Evolutionary conservation across 2,888 invertebrate species (phyloP).

Genomic region (Chironomus tentans): DNA sequence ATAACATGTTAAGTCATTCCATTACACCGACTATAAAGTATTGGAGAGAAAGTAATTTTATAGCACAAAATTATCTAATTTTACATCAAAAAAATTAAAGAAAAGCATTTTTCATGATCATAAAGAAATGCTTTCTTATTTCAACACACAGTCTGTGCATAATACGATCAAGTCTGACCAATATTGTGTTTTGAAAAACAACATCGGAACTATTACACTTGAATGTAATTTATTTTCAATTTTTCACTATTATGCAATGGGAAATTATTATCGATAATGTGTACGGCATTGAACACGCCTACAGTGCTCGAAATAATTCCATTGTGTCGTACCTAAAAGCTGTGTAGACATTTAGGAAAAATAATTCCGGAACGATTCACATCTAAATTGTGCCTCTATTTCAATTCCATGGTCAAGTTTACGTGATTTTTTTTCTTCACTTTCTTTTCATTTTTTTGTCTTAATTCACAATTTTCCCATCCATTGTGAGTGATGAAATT

Average conservation of each 20-base stretch:
- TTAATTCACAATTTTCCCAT: background rate
- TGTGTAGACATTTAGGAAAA: background rate
- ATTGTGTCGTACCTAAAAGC: background rate
- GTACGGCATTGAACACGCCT: background rate
- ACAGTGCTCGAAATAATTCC: background rate
- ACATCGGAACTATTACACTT: background rate
- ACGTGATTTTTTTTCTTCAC: background rate
- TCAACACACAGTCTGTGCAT: too few relatives aligned
- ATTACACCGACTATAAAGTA: background rate
- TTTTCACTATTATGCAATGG: background rate
- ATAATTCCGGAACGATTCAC: background rate
- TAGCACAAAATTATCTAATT: background rate
- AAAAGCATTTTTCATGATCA: background rate
- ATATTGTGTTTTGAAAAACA: background rate
- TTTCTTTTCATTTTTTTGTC: too few relatives aligned
- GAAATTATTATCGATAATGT: background rate
- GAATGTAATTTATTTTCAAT: too few relatives aligned
- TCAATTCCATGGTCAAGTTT: slow-evolving; percentile 18
- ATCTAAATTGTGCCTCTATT: background rate
- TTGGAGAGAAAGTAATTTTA: background rate
- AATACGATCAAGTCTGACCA: background rate
- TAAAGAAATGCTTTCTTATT: too few relatives aligned
- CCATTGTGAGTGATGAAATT: background rate
- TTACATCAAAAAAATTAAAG: background rate
- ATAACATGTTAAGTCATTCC: too few relatives aligned